These are phyloP conservation scores for Suricata suricatta DNA, from an alignment of 2,113 vertebrate species.

Conservation along the genomic window DNA sequence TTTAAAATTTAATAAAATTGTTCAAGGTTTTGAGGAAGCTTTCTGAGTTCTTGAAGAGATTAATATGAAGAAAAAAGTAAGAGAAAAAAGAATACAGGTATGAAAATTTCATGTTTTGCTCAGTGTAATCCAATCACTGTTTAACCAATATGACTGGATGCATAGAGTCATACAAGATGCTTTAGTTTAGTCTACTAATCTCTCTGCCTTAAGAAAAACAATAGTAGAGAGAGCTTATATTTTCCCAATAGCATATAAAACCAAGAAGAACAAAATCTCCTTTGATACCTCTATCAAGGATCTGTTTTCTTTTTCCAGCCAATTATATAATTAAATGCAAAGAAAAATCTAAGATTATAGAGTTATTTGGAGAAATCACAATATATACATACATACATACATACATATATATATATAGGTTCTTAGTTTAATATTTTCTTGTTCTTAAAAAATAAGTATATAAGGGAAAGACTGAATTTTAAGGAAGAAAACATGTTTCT, in stretches of 20 bases:
- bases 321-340: not conserved
- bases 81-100: not conserved
- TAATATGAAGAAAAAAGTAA: not conserved
- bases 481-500: not conserved
- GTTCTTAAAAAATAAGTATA: not conserved
- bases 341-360: not conserved
- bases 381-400: not conserved
- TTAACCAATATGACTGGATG: not conserved
- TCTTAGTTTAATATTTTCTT: not conserved
- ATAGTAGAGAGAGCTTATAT: not conserved
- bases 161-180: not conserved
- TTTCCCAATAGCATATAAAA: conserved; percentile 28
- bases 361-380: not conserved
- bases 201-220: not conserved
- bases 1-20: not conserved
- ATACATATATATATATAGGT: not conserved
- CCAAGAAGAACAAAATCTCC: conserved; percentile 36
- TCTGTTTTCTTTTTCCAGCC: not conserved
- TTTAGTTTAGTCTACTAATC: not conserved
- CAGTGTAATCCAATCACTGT: not conserved
- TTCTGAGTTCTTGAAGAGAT: not conserved
- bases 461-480: not conserved
- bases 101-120: not conserved
- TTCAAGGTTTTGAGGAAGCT: not conserved
- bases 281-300: not conserved